These are phyloP conservation scores for Antidorcas marsupialis DNA, from an alignment of 2,113 vertebrate species.

Conservation along the genomic window DNA sequence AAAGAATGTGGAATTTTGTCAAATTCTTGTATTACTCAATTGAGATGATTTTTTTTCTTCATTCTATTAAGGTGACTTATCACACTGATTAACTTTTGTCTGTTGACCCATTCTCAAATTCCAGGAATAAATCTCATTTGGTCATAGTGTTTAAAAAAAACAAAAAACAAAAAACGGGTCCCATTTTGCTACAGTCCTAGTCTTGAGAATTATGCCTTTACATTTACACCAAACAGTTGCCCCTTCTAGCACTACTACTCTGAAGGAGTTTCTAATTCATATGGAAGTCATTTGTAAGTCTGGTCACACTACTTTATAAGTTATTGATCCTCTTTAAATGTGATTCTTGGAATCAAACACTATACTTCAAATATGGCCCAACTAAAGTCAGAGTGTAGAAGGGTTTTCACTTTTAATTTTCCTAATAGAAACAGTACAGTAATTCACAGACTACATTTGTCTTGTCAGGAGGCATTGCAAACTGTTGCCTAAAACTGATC, in stretches of 20 bases:
- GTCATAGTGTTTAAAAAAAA: neutral
- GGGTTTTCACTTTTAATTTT: neutral
- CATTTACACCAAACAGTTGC: neutral
- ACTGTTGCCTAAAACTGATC: neutral
- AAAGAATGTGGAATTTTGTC: neutral
- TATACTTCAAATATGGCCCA: neutral
- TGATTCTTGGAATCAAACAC: neutral
- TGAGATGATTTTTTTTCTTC: neutral
- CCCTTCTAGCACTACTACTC: too few species aligned
- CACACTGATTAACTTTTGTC: neutral
- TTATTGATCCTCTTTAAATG: neutral
- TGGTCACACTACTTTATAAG: neutral
- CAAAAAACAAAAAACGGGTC: accelerated
- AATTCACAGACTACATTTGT: neutral
- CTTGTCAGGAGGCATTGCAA: neutral
- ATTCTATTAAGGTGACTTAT: neutral
- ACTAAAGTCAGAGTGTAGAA: neutral
- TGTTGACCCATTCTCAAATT: neutral
- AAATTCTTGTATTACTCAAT: neutral
- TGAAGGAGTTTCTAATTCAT: neutral
- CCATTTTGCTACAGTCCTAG: neutral
- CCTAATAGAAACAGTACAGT: neutral
- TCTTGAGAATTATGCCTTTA: neutral
- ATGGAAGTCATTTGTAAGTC: neutral
- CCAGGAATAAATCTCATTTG: neutral